Evolutionary conservation across 2,797 vertebrate species (phyloP), one percentile per base, ranked within the genome.

Genomic region (Bradypodion ventrale): DNA sequence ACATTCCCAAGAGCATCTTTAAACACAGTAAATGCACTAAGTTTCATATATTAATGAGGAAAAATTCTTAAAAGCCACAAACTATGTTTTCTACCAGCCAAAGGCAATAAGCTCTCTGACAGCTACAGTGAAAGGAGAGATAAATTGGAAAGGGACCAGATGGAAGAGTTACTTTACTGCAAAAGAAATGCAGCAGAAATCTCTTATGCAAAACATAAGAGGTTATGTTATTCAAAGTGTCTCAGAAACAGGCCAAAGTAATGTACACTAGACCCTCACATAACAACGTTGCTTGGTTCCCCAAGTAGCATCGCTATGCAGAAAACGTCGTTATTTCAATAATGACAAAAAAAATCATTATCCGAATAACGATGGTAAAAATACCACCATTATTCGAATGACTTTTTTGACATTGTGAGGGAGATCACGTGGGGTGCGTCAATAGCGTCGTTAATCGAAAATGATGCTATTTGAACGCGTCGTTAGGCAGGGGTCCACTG

Each of bases 1-100:
- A 72, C 74, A 80, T 5, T 79, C 59, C 80, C 37, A 65, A 0
- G 0, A 68, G 69, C 27, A 42, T 66, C 29, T 69, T 62, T 80
- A 88, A 83, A 74, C 60, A 85, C 56, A 46, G 8, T 46, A 89
- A 90, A 87, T 0, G 2, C 52, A 2, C 83, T 84, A 65, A 23
- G 23, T 46, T 89, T 85, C 78, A 42, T 80, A 81, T 77, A 90
- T 69, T 84, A 84, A 15, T 66, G 59, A 89, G 65, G 68, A 88
- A 85, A 88, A 46, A 82, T 89, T 70, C 25, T 87, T 84, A 60
- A 78, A 0, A 65, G 60, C 70, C 86, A 56, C 72, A 70, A 32
- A 70, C 19, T 79, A 42, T 0, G 0, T 10, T 82, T 83, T 80
- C 83, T 52, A 37, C 16, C 59, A 78, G 65, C 4, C 68, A 2